Conservation (phyloP, 2,113 vertebrate genomes). For the Struthidea cinerea region DNA sequence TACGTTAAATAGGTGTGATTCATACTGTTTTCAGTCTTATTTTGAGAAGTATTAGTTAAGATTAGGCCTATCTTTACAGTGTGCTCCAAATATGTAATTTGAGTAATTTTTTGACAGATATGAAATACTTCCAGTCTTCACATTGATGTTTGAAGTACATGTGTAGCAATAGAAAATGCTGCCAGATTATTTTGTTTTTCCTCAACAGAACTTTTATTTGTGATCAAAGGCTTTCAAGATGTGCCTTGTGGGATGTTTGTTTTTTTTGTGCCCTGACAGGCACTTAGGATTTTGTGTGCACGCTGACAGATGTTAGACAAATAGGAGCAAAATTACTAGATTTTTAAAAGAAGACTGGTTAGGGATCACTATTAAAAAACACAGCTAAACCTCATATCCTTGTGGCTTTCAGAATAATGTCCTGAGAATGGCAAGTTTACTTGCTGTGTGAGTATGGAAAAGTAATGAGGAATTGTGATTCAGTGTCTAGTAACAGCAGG, state of each 20-base stretch:
- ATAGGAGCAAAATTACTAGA: neutral
- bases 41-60: neutral
- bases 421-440: neutral
- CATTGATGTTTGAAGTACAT: neutral
- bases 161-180: neutral
- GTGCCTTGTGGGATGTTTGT: neutral
- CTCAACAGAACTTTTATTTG: neutral
- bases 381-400: neutral
- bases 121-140: neutral
- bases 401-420: rapidly evolving
- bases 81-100: neutral
- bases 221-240: neutral
- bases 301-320: neutral
- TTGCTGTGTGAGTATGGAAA: neutral
- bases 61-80: neutral
- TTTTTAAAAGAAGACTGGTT: neutral
- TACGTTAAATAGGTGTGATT: neutral
- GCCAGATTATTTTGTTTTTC: neutral
- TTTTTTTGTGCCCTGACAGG: neutral
- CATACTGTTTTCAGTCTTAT: neutral
- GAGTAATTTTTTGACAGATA: neutral
- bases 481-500: neutral
- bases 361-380: neutral
- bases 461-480: neutral
- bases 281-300: neutral